Evolutionary conservation across 2,888 invertebrate species (phyloP).

Genomic region (Sarcophaga rosellei): DNA sequence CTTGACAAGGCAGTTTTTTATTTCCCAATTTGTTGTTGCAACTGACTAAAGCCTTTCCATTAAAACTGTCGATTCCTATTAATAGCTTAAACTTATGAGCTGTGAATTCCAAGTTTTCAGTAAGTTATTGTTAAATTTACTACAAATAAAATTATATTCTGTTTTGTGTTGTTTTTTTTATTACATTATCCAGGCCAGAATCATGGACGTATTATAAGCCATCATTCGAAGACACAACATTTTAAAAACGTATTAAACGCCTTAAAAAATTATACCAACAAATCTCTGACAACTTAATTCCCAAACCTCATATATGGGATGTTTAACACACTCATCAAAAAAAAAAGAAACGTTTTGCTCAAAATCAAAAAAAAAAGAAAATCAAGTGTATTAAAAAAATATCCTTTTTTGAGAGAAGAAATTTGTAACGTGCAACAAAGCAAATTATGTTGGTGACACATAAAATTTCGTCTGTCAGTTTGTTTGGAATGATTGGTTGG

Average conservation of each 20-base stretch:
- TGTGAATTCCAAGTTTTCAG: too few relatives aligned
- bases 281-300: slow-evolving; percentile 4
- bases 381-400: too few relatives aligned
- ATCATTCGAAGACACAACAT: not conserved
- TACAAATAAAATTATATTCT: too few relatives aligned
- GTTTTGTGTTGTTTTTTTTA: too few relatives aligned
- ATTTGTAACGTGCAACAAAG: slow-evolving; percentile 31
- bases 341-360: not conserved
- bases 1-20: too few relatives aligned
- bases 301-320: not conserved
- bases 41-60: too few relatives aligned
- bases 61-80: too few relatives aligned
- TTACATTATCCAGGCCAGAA: too few relatives aligned
- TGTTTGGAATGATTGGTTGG: slow-evolving; percentile 45
- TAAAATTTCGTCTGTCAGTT: slow-evolving; percentile 8
- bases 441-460: slow-evolving; percentile 55
- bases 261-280: not conserved
- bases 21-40: too few relatives aligned
- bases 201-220: too few relatives aligned
- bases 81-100: too few relatives aligned
- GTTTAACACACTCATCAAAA: slow-evolving; percentile 26
- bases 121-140: too few relatives aligned
- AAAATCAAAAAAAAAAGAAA: slow-evolving; percentile 18
- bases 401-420: not conserved
- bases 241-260: not conserved